Conservation (phyloP, 2,113 vertebrate genomes). For the Hemicordylus capensis region DNA sequence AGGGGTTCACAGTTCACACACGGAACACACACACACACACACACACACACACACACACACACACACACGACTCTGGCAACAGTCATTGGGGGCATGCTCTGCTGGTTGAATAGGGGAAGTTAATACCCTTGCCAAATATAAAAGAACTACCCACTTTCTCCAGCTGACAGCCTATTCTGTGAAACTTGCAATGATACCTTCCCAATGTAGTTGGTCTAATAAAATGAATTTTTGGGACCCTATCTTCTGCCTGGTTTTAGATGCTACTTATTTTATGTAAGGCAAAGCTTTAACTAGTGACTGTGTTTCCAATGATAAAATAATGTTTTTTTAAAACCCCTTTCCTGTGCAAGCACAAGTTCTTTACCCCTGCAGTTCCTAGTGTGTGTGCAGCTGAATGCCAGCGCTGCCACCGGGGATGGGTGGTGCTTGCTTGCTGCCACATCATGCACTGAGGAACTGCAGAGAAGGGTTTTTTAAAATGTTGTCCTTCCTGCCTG, state of each 20-base stretch:
- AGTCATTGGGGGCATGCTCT: too few relatives aligned
- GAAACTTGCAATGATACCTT: not conserved
- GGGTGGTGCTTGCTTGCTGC: not conserved
- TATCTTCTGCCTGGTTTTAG: not conserved
- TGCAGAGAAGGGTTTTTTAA: not conserved
- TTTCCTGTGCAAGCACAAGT: not conserved
- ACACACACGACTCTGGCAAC: too few relatives aligned
- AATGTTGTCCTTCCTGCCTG: not conserved
- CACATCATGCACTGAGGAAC: too few relatives aligned
- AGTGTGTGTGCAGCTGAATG: not conserved
- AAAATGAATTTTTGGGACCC: not conserved
- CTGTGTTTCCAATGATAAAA: not conserved
- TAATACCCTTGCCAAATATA: too few relatives aligned
- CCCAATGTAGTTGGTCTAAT: not conserved
- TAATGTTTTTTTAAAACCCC: not conserved
- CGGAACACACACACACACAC: too few relatives aligned
- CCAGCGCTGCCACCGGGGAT: too few relatives aligned
- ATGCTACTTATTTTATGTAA: not conserved
- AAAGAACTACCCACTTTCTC: too few relatives aligned
- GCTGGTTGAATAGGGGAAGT: too few relatives aligned
- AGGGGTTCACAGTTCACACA: too few relatives aligned
- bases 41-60: too few relatives aligned
- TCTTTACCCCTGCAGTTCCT: not conserved
- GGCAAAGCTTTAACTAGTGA: not conserved
- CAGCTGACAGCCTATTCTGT: too few relatives aligned